Evolutionary conservation across 2,888 invertebrate genomes (phyloP).

Genomic region (Lasioglossum zephyrum): DNA sequence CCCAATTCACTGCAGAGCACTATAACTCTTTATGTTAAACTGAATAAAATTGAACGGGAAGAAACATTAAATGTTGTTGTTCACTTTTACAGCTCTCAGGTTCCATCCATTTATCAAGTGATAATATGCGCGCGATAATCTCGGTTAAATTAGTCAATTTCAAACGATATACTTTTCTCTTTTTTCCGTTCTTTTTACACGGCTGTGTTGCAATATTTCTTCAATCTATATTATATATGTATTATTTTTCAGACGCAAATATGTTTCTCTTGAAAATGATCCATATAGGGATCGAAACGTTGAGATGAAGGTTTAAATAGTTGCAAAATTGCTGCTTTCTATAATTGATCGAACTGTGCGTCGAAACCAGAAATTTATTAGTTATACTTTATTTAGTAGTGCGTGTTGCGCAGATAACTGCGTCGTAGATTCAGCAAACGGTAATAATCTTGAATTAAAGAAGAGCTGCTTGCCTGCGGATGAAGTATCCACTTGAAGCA

Average conservation of each 20-base stretch:
- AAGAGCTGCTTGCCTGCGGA: not conserved
- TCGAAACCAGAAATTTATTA: too few relatives aligned
- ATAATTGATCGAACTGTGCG: too few relatives aligned
- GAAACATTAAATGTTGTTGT: not conserved
- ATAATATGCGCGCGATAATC: not conserved
- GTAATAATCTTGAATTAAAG: not conserved
- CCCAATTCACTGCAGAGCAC: accelerated
- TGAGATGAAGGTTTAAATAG: too few relatives aligned
- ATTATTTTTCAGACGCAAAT: too few relatives aligned
- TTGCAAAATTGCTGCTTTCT: too few relatives aligned
- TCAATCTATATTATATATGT: too few relatives aligned
- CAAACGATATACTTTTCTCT: too few relatives aligned
- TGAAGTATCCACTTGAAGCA: not conserved
- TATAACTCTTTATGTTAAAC: not conserved
- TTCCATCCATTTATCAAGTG: too few relatives aligned
- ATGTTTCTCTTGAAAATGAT: too few relatives aligned
- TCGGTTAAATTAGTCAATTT: not conserved
- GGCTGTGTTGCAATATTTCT: too few relatives aligned
- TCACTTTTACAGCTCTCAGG: not conserved
- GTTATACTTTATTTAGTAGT: not conserved
- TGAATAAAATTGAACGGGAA: not conserved
- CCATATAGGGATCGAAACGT: too few relatives aligned
- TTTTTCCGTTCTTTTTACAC: too few relatives aligned
- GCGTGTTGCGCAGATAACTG: not conserved
- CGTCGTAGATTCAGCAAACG: not conserved